Evolutionary conservation across 2,797 vertebrate genomes (phyloP).

Genomic region (Threskiornis aethiopicus): DNA sequence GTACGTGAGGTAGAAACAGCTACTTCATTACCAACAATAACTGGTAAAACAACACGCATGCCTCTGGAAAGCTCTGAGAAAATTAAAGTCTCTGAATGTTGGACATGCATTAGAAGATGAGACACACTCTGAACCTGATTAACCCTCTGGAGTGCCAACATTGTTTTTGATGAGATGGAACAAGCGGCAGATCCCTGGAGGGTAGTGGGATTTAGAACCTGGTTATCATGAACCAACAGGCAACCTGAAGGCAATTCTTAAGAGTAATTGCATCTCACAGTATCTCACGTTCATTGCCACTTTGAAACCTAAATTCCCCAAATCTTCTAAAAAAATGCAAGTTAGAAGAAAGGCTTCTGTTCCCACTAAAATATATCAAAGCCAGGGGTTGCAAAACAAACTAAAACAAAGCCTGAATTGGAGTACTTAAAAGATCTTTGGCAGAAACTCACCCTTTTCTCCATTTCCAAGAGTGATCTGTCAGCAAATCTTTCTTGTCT

Average conservation of each 20-base stretch:
- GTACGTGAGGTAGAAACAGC: not conserved
- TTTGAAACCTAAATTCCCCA: not conserved
- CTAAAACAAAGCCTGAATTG: not conserved
- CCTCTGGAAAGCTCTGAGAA: not conserved
- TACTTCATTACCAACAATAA: not conserved
- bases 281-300: not conserved
- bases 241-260: not conserved
- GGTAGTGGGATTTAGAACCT: not conserved
- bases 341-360: slow-evolving; percentile 6
- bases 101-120: not conserved
- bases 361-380: not conserved
- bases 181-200: not conserved
- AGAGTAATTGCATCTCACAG: not conserved
- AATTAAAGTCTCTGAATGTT: not conserved
- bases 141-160: not conserved
- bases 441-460: slow-evolving; percentile 93
- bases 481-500: slow-evolving; percentile 98
- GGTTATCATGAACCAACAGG: not conserved
- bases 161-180: not conserved
- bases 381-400: not conserved
- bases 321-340: slow-evolving; percentile 24
- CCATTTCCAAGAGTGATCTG: slow-evolving; percentile 97
- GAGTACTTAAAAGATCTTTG: not conserved
- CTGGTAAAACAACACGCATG: not conserved
- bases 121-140: not conserved